Conservation (phyloP, 2,888 invertebrate species). For the Thysanoteuthis rhombus region DNA sequence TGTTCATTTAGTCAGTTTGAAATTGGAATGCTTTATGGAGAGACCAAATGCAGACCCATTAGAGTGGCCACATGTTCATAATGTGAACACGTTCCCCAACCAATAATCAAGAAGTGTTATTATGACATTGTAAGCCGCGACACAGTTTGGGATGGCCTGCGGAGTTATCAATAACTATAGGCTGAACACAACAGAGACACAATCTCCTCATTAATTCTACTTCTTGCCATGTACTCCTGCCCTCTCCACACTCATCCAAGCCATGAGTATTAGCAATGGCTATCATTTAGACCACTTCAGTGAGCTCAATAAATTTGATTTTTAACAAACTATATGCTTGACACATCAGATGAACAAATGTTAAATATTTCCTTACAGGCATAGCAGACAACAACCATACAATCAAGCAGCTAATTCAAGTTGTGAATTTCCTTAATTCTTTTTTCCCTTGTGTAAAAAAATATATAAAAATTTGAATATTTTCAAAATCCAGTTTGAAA, state of each 20-base stretch:
- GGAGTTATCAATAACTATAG: neutral
- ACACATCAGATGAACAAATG: slow-evolving; percentile 12
- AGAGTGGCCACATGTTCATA: neutral
- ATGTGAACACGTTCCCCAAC: neutral
- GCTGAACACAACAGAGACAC: slow-evolving; percentile 12
- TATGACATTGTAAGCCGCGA: neutral
- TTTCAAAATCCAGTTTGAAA: neutral
- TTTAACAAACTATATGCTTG: slow-evolving; percentile 12
- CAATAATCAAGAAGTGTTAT: neutral
- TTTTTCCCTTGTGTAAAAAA: neutral
- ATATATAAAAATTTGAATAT: neutral
- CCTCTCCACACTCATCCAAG: neutral
- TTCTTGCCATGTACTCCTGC: neutral
- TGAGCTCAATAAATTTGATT: slow-evolving; percentile 12
- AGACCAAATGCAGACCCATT: neutral
- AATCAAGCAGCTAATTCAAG: neutral
- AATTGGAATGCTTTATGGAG: neutral
- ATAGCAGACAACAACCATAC: neutral
- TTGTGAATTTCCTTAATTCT: neutral
- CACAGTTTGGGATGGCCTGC: slow-evolving; percentile 12
- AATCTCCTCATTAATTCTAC: slow-evolving; percentile 12
- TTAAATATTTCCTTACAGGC: neutral
- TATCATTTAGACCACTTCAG: slow-evolving; percentile 12
- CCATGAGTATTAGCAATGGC: neutral
- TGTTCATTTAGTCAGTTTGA: neutral